Evolutionary conservation across 2,888 invertebrate species (phyloP), one percentile per base, ranked within the genome.

Genomic region (Anodontia alba): DNA sequence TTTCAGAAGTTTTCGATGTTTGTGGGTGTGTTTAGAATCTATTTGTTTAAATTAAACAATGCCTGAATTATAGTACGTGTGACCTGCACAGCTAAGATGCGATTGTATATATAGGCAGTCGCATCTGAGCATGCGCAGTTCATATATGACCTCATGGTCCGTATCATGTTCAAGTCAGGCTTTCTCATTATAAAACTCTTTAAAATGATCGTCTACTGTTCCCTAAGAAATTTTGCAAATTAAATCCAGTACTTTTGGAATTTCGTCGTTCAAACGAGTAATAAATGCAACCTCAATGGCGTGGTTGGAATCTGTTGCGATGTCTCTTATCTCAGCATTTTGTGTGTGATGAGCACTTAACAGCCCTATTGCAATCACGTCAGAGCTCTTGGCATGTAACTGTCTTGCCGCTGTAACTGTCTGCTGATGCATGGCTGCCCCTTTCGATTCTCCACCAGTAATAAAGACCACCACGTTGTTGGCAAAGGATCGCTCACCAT

Each of bases 391-490:
- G n/a, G 67, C 42, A 31, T 77, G 78, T 7, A 84, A 51, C 0
- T 31, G 71, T 3, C 51, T 38, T 1, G 84, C 81, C 29, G 79
- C 77, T 10, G 54, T 33, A 7, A 79, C 68, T 0, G 84, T 81
- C 15, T 38, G 71, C 23, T 12, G 26, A 33, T 62, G 62, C 2
- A 62, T 2, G 26, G 66, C 51, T 42, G 78, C 80, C 15, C 51
- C 26, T 26, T 36, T 69, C 7, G 84, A 81, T 5, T 42, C 46
- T 15, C 81, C 81, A 46, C 81, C 84, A 0, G 84, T 84, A 20
- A 84, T 62, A 0, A 84, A 33, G n/a, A 84, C 68, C 0, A 81
- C 77, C 10, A 81, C 79, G 46, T 84, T 84, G 31, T 57, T 46
- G 12, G 84, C 84, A 20, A 54, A 57, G 12, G 77, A 74, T 66